These are phyloP conservation scores for Thereva unica DNA, from an alignment of 2,888 invertebrate genomes.

Conservation along the genomic window DNA sequence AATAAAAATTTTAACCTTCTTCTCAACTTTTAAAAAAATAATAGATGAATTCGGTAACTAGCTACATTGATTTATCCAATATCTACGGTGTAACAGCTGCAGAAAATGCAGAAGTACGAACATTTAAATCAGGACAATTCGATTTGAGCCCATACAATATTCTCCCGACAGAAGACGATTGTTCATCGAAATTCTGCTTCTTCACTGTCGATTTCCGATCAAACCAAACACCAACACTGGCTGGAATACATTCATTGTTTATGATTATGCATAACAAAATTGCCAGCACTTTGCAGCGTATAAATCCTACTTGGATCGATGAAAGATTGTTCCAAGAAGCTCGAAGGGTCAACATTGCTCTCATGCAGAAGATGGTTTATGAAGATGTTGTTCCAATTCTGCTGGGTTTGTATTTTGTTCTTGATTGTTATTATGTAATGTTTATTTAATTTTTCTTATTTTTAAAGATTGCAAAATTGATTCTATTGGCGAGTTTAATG, in stretches of 20 bases:
- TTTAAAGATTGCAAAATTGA: no score
- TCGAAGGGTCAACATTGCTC: conserved; percentile 62
- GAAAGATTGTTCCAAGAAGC: conserved; percentile 64
- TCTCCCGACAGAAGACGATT: conserved; percentile 47
- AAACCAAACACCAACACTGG: conserved; percentile 63
- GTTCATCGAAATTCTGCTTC: conserved; percentile 58
- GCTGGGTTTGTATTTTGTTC: conserved; percentile 45
- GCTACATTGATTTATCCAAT: conserved; percentile 56
- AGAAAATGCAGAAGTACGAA: conserved; percentile 52
- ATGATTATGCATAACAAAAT: conserved; percentile 64
- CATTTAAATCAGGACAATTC: conserved; percentile 58
- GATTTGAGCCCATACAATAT: conserved; percentile 55
- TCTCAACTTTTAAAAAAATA: background rate
- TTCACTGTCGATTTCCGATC: conserved; percentile 61
- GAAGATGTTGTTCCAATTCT: conserved; percentile 63
- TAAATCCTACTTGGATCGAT: conserved; percentile 66
- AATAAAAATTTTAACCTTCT: background rate
- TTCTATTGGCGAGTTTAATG: background rate
- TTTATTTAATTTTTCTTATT: no score
- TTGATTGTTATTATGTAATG: no score
- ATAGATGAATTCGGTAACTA: conserved; percentile 45
- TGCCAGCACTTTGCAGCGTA: conserved; percentile 58
- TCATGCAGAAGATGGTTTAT: conserved; percentile 66
- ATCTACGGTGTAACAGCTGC: conserved; percentile 46
- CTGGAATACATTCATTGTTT: conserved; percentile 61